Conservation (phyloP, 2,888 invertebrate species). For the Cepaea hortensis region DNA sequence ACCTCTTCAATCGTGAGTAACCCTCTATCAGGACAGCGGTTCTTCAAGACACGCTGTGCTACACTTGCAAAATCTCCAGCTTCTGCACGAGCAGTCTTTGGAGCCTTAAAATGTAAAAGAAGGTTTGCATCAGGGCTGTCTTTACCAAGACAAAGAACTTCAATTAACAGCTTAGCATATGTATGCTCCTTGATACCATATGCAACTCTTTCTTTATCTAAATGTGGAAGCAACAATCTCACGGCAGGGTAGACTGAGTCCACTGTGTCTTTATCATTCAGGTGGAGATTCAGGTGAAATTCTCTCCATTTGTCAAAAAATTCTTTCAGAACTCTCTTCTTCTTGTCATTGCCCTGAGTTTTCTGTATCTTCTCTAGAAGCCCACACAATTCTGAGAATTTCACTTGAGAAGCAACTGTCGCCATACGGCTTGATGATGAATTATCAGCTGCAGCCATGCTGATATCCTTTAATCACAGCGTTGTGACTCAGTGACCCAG, state of each 20-base stretch:
- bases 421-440: constrained; percentile 13
- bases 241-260: constrained; percentile 83
- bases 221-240: constrained; percentile 86
- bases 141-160: constrained; percentile 84
- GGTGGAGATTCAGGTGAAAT: constrained; percentile 72
- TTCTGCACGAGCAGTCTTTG: constrained; percentile 78
- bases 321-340: constrained; percentile 72
- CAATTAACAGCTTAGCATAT: constrained; percentile 81
- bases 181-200: constrained; percentile 86
- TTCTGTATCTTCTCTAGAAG: constrained; percentile 81
- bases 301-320: constrained; percentile 76
- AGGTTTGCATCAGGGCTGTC: constrained; percentile 80
- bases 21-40: constrained; percentile 77
- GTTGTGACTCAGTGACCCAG: too few species aligned
- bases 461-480: too few species aligned
- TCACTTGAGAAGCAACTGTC: constrained; percentile 72
- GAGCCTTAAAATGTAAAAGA: constrained; percentile 79
- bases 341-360: constrained; percentile 75
- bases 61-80: constrained; percentile 88
- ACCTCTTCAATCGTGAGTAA: constrained; percentile 84
- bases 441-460: constrained; percentile 40
- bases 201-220: constrained; percentile 87
- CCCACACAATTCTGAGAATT: constrained; percentile 75
- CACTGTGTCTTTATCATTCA: constrained; percentile 58
- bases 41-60: constrained; percentile 83